These are phyloP conservation scores for Zosterops lateralis DNA, from an alignment of 2,113 vertebrate genomes.

Conservation along the genomic window DNA sequence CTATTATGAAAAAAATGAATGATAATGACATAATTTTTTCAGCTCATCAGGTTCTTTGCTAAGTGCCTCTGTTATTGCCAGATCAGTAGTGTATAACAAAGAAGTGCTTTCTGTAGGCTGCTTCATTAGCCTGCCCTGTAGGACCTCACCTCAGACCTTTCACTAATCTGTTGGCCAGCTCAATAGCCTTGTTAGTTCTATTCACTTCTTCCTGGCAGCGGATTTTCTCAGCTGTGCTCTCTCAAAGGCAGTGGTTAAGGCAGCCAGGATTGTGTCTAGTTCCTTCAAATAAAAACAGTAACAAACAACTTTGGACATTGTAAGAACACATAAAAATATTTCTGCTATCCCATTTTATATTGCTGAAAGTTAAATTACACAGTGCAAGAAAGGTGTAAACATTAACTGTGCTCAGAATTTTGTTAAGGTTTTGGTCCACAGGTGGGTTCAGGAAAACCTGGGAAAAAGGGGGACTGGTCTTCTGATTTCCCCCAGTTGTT, in stretches of 20 bases:
- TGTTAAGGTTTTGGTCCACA: slow-evolving; percentile 32
- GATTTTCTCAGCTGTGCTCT: slow-evolving; percentile 90
- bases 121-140: slow-evolving; percentile 84
- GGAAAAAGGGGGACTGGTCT: not conserved
- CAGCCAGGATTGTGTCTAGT: slow-evolving; percentile 86
- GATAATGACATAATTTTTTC: slow-evolving; percentile 87
- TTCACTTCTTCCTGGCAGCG: slow-evolving; percentile 91
- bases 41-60: slow-evolving; percentile 87
- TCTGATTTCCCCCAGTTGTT: slow-evolving; percentile 56
- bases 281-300: slow-evolving; percentile 82
- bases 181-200: slow-evolving; percentile 92
- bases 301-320: slow-evolving; percentile 71
- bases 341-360: slow-evolving; percentile 62
- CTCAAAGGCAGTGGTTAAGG: slow-evolving; percentile 82
- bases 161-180: slow-evolving; percentile 93
- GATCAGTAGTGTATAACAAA: slow-evolving; percentile 85
- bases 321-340: slow-evolving; percentile 61
- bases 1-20: slow-evolving; percentile 82
- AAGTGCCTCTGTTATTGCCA: slow-evolving; percentile 84
- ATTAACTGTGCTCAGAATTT: not conserved
- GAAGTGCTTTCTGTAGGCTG: slow-evolving; percentile 79
- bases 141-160: slow-evolving; percentile 93
- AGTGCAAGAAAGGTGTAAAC: slow-evolving; percentile 39
- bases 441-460: slow-evolving; percentile 25
- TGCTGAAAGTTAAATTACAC: slow-evolving; percentile 61